Conservation (phyloP, 2,113 vertebrate species). For the Syrmaticus mikado region DNA sequence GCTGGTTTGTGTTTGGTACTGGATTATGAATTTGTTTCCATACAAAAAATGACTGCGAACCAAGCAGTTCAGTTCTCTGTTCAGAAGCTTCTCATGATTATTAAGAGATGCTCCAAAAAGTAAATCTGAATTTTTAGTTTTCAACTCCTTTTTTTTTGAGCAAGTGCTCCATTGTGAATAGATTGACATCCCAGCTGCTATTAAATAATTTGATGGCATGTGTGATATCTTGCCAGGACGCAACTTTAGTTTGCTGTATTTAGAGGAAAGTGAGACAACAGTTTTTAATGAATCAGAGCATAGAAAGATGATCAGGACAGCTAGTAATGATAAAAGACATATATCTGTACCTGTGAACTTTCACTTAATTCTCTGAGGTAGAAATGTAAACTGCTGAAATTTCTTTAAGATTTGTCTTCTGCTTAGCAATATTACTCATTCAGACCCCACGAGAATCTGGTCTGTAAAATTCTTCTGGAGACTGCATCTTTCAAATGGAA, state of each 20-base stretch:
- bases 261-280: background rate
- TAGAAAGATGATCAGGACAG: background rate
- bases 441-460: background rate
- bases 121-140: background rate
- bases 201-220: background rate
- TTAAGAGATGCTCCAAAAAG: background rate
- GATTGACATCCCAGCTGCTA: background rate
- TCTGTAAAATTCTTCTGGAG: background rate
- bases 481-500: background rate
- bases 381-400: background rate
- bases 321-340: background rate
- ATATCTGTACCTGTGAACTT: background rate
- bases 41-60: background rate
- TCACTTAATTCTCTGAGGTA: background rate
- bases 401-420: background rate
- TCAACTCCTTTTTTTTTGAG: background rate
- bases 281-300: background rate
- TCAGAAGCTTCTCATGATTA: background rate
- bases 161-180: background rate
- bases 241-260: background rate
- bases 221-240: background rate
- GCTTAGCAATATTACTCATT: background rate
- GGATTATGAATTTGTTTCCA: constrained; percentile 32
- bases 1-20: constrained; percentile 38
- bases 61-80: background rate